phyloP scores from a whole-genome alignment of 2,888 invertebrate species.

The Smittia aterrima region DNA sequence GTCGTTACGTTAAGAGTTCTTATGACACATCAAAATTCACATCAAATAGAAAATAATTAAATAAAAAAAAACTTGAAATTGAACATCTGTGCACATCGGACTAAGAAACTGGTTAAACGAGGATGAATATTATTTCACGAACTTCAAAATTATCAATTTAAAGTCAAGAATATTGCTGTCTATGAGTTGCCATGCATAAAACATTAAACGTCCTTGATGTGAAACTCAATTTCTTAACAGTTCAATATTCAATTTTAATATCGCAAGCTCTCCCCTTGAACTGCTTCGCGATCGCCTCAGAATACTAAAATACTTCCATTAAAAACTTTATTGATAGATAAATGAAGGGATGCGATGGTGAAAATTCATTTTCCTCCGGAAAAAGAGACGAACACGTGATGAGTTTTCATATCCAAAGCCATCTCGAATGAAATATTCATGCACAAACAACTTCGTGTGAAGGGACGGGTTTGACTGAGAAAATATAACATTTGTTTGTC shows the following conservation, averaged over 20 bases:
- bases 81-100: neutral
- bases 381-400: constrained; percentile 23
- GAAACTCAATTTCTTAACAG: no score
- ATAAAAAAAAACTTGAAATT: neutral
- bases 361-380: neutral
- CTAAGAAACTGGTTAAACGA: neutral
- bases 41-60: neutral
- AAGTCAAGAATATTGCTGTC: no score
- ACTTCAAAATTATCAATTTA: neutral
- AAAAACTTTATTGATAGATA: neutral
- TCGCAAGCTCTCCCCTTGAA: neutral
- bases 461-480: constrained; percentile 4
- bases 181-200: no score
- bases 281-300: neutral
- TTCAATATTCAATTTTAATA: neutral
- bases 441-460: neutral
- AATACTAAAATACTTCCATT: neutral
- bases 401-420: neutral
- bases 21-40: no score
- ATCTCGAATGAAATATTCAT: constrained; percentile 38
- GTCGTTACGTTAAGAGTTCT: no score
- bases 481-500: constrained; percentile 38
- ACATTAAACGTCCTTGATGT: no score
- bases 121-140: neutral
- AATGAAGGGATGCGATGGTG: neutral